Evolutionary conservation across 2,888 invertebrate genomes (phyloP), one percentile per base, ranked within the genome.

Genomic region (Bellardia pandia): DNA sequence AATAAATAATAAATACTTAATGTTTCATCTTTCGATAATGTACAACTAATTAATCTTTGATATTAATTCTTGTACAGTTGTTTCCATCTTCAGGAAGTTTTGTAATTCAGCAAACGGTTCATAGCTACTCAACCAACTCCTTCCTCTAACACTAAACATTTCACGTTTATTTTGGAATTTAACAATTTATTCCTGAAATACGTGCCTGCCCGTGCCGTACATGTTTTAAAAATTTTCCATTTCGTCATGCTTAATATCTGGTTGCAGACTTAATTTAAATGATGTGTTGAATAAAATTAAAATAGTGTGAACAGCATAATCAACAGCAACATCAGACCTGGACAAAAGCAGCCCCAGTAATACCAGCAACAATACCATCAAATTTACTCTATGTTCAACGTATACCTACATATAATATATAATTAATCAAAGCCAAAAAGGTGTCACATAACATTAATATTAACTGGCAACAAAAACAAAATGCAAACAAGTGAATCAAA

Each of bases 361-460:
- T 42, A 66, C 23, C 69, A 37, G 51, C 42, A 40, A 42, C 14
- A 64, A 45, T 48, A 68, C 45, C 45, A 58, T 16, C 66, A 56
- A 72, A 14, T 56, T 51, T 62, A 42, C 11, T 45, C 58, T 13
- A n/a, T 60, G 51, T 45, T 74, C 14, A 62, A 79, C 48, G 58
- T 58, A 56, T 81, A 23, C 23, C 23, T 23, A 23, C 23, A 23
- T 23, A 23, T 23, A 23, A 23, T 23, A 42, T 78, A 87, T 87
- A 87, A 87, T 87, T 87, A 81, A 85, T 87, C 84, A 85, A 85
- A 87, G 87, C 60, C 81, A 85, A 81, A 85, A 87, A 87, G 84
- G 87, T 87, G 81, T 78, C 81, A 81, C 87, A 77, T 81, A 75
- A 81, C 87, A 85, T 87, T 87, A 87, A 87, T 87, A 81, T 85